Conservation (phyloP, 2,113 vertebrate genomes). For the Colaptes auratus region DNA sequence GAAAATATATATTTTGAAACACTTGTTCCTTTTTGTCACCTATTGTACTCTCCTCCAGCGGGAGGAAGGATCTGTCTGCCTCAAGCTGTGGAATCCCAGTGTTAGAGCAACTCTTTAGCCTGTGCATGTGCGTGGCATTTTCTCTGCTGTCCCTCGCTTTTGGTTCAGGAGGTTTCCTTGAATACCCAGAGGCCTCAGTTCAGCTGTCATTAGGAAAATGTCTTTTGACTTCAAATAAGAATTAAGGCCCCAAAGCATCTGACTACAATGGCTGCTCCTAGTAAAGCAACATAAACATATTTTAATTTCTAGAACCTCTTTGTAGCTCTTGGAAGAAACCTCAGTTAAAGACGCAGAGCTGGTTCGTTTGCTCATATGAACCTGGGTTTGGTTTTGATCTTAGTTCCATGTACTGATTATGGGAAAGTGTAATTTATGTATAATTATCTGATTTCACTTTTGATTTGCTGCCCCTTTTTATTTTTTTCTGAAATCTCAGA, state of each 20-base stretch:
- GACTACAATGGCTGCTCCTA: neutral
- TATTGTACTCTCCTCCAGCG: neutral
- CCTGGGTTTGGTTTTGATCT: neutral
- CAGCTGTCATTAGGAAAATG: neutral
- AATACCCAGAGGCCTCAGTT: neutral
- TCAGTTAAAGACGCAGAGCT: neutral
- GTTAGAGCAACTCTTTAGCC: neutral
- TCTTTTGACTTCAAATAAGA: slow-evolving; percentile 12
- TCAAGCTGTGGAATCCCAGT: neutral
- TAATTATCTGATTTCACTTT: neutral
- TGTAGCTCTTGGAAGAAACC: neutral
- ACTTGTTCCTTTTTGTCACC: neutral
- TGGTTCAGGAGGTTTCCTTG: neutral
- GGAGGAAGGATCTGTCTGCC: neutral
- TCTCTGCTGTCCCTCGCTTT: neutral
- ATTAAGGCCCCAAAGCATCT: neutral
- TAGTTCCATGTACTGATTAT: neutral
- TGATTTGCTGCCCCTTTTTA: neutral
- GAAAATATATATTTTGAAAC: neutral
- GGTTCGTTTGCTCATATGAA: neutral
- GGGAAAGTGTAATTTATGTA: neutral
- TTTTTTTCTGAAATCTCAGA: neutral
- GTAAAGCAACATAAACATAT: neutral
- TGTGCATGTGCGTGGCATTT: fast-evolving
- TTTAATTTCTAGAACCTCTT: neutral